These are phyloP conservation scores for Stenchaetothrips biformis DNA, from an alignment of 2,888 invertebrate genomes.

Conservation along the genomic window DNA sequence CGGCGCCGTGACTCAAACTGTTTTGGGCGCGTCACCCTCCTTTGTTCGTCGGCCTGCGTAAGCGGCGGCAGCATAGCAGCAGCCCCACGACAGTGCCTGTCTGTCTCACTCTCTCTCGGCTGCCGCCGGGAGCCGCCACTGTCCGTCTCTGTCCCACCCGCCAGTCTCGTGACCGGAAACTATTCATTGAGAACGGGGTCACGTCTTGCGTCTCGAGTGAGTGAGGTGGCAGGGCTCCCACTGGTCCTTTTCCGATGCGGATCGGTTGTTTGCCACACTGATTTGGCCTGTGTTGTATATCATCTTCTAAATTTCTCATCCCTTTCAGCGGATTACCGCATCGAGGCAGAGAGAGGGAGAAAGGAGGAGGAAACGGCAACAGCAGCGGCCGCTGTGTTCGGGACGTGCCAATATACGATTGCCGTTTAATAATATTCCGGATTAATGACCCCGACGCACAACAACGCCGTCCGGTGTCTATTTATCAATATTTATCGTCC, in stretches of 20 bases:
- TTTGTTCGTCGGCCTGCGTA: no score
- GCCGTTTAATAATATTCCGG: slow-evolving; percentile 18
- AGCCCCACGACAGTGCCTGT: no score
- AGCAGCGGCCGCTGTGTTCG: no score
- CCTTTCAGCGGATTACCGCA: background rate
- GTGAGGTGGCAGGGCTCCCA: background rate
- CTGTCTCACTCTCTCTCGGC: no score
- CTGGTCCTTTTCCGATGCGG: background rate
- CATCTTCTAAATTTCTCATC: background rate
- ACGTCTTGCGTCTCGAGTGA: background rate
- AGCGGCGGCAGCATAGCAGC: no score
- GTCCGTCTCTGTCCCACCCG: no score
- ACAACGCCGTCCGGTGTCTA: background rate
- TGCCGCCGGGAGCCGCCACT: no score
- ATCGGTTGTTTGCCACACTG: background rate
- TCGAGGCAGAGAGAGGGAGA: no score
- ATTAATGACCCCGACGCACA: background rate
- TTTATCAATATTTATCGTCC: slow-evolving; percentile 22
- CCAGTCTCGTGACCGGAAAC: background rate
- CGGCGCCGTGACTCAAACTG: no score
- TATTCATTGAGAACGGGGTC: slow-evolving; percentile 3
- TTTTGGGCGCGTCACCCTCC: no score
- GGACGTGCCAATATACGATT: slow-evolving; percentile 22
- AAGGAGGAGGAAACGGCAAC: background rate
- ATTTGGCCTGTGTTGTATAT: no score